A percentile compares a stretch with the other conserved stretches of the same genome.
phyloP scores from a whole-genome alignment of 2,797 vertebrate genomes.

The Sphenopsis melanotis region DNA sequence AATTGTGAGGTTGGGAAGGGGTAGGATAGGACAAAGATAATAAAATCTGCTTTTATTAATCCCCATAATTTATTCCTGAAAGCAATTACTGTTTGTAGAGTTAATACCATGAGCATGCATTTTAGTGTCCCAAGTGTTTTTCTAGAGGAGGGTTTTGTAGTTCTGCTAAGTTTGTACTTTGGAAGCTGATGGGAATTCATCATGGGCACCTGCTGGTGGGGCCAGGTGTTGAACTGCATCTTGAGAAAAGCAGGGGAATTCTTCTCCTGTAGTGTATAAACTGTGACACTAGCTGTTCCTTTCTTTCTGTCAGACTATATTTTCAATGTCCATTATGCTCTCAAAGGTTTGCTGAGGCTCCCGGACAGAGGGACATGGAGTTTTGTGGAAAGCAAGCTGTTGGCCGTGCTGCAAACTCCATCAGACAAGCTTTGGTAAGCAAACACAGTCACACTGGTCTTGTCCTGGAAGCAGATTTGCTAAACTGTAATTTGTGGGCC shows the following conservation, averaged over 20 bases:
- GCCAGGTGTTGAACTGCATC: not conserved
- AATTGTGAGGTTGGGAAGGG: not conserved
- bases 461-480: not conserved
- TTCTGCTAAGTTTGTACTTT: not conserved
- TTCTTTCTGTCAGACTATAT: constrained; percentile 53
- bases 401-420: not conserved
- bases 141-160: not conserved
- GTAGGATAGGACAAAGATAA: not conserved
- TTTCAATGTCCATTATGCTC: constrained; percentile 59
- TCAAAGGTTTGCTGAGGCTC: constrained; percentile 59
- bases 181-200: not conserved
- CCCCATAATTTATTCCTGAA: not conserved
- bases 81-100: not conserved
- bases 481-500: not conserved
- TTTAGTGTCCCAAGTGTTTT: not conserved
- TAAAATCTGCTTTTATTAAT: not conserved
- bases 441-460: not conserved
- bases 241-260: not conserved
- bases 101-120: not conserved
- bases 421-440: constrained; percentile 23
- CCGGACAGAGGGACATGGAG: constrained; percentile 39
- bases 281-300: not conserved
- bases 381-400: constrained; percentile 59
- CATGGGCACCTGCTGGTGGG: not conserved
- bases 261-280: not conserved